Percentiles rank a stretch among this genome's conserved stretches.
These are phyloP conservation scores for Nomada ferruginata DNA, from an alignment of 2,888 invertebrate species.

Conservation along the genomic window DNA sequence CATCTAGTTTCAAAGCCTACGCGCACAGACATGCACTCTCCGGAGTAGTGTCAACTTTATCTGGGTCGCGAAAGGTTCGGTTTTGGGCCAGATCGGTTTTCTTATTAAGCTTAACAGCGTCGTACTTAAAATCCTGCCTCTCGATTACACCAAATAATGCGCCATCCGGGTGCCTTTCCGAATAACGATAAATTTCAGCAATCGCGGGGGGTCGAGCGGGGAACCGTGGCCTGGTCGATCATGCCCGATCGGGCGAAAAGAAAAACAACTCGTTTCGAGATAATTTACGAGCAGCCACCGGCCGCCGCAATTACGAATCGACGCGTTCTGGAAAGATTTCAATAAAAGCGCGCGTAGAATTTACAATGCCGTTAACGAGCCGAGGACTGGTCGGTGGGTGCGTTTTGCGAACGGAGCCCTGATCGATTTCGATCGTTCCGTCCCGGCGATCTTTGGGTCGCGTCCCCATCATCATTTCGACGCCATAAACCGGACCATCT, in stretches of 20 bases:
- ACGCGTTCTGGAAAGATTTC: conserved; percentile 48
- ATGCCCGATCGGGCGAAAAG: conserved; percentile 14
- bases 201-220: conserved; percentile 5
- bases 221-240: conserved; percentile 31
- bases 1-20: conserved; percentile 23
- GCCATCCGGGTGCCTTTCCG: conserved; percentile 6
- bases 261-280: conserved; percentile 36
- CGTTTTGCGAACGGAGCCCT: conserved; percentile 37
- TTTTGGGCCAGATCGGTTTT: neutral
- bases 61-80: too few species aligned
- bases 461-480: too few species aligned
- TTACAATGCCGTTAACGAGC: conserved; percentile 53
- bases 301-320: conserved; percentile 47
- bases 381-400: neutral
- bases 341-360: conserved; percentile 46
- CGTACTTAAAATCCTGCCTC: neutral
- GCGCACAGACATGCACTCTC: neutral
- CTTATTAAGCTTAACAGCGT: too few species aligned
- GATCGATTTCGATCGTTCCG: conserved; percentile 59
- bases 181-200: conserved; percentile 41
- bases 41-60: too few species aligned
- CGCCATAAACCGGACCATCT: too few species aligned
- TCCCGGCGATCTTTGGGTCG: conserved; percentile 7
- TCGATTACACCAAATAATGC: neutral
- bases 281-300: conserved; percentile 46